Percentiles rank a stretch among this genome's conserved stretches.
Evolutionary conservation across 2,113 vertebrate species (phyloP).

Genomic region (Rissa tridactyla): DNA sequence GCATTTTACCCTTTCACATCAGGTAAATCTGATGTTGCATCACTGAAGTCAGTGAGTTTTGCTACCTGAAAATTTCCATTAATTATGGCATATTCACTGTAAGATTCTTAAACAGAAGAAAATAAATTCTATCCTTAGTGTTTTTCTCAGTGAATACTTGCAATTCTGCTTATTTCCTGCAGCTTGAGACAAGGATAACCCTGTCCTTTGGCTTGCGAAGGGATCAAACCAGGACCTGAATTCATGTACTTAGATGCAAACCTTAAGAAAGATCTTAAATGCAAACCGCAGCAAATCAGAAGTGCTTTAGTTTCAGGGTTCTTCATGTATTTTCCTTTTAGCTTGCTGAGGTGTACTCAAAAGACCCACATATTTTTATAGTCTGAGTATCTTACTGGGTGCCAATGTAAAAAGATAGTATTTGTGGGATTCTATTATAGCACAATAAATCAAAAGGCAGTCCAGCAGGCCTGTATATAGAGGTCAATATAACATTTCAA

Average conservation of each 20-base stretch:
- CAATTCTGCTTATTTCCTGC: neutral
- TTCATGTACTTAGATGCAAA: neutral
- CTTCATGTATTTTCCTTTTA: neutral
- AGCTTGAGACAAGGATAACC: neutral
- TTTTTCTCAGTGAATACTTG: neutral
- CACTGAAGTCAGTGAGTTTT: neutral
- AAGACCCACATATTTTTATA: neutral
- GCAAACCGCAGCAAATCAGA: neutral
- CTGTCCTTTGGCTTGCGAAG: neutral
- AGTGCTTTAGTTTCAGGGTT: neutral
- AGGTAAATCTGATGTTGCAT: neutral
- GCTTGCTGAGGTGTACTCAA: neutral
- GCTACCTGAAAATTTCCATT: neutral
- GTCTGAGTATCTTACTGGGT: neutral
- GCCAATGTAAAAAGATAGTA: neutral
- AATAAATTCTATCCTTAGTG: neutral
- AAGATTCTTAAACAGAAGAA: neutral
- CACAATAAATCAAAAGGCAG: neutral
- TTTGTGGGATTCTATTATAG: neutral
- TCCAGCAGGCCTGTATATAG: neutral
- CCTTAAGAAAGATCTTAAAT: neutral
- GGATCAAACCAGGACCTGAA: neutral
- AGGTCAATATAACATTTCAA: neutral
- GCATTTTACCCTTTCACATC: neutral
- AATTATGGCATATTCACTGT: neutral